A percentile compares a stretch with the other conserved stretches of the same genome.
Conservation (phyloP, 2,797 vertebrate genomes). For the Acanthiza pusilla region DNA sequence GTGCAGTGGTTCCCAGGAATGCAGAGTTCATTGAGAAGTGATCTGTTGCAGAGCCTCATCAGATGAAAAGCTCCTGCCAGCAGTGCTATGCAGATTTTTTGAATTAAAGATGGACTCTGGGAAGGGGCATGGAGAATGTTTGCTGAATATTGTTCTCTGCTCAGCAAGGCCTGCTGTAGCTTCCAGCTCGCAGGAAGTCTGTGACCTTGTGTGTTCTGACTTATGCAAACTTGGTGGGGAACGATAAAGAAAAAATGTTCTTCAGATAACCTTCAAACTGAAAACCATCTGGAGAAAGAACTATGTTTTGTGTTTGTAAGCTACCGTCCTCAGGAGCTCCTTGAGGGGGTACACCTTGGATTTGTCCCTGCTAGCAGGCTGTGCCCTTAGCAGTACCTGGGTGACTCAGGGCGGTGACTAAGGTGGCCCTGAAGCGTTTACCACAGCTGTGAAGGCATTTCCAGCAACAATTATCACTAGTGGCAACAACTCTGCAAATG, state of each 20-base stretch:
- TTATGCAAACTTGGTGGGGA: background rate
- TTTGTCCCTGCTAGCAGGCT: background rate
- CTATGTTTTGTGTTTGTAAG: background rate
- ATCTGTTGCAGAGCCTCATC: background rate
- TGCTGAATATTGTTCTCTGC: background rate
- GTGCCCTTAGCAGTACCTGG: background rate
- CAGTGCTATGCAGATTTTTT: background rate
- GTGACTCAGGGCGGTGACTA: background rate
- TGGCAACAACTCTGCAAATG: background rate
- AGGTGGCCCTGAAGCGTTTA: background rate
- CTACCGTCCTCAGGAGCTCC: background rate
- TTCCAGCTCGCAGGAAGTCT: background rate
- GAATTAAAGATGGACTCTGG: background rate
- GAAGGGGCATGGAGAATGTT: background rate
- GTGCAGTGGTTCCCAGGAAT: background rate
- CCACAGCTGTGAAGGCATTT: background rate
- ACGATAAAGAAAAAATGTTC: background rate
- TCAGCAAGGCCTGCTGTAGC: background rate
- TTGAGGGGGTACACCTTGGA: background rate
- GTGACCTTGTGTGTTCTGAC: background rate
- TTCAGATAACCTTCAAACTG: conserved; percentile 7
- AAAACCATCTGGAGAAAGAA: background rate
- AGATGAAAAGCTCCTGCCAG: background rate
- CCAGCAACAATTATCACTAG: background rate
- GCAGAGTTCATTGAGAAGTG: background rate